Evolutionary conservation across 2,113 vertebrate species (phyloP), one percentile per base, ranked within the genome.

Genomic region (Glareola pratincola): DNA sequence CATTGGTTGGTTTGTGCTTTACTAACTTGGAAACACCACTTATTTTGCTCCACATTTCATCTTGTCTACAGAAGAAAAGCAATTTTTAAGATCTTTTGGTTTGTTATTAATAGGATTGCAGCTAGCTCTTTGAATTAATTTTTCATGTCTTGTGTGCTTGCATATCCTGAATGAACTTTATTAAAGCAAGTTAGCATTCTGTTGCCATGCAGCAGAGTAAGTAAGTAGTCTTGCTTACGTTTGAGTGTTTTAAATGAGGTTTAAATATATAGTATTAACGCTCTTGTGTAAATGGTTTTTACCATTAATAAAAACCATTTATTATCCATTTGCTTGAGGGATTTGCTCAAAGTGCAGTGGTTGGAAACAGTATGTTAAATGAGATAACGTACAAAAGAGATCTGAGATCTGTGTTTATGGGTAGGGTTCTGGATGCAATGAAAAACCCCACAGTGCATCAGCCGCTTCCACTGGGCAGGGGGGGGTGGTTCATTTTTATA

Each of bases 291-390:
- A 91, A 80, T 74, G 24, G 24, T 27, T 89, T 85, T 3, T 22
- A 87, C n/a, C n/a, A n/a, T n/a, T n/a, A n/a, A n/a, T n/a, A 69
- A 72, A 76, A 92, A 47, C 27, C 36, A 34, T 78, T 89, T 81
- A 81, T 95, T 91, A 89, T 41, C 37, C 51, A 63, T 90, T 94
- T 95, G 66, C 87, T 83, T 36, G 79, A 92, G 72, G 67, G 63
- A 64, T 86, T 92, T 91, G 59, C 60, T 87, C n/a, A 6, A 59
- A 50, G 59, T 85, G 12, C 69, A 50, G 81, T 63, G 24, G 26
- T 93, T 7, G 17, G 77, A 88, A 93, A 15, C 37, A 68, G 36
- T 69, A 32, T 50, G 39, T 59, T 88, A 62, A 71, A 41, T 30
- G 67, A 95, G 80, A 36, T 34, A 56, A 69, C 1, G 20, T 74